A percentile compares a stretch with the other conserved stretches of the same genome.
Evolutionary conservation across 2,888 invertebrate genomes (phyloP).

Genomic region (Pandemis heparana): DNA sequence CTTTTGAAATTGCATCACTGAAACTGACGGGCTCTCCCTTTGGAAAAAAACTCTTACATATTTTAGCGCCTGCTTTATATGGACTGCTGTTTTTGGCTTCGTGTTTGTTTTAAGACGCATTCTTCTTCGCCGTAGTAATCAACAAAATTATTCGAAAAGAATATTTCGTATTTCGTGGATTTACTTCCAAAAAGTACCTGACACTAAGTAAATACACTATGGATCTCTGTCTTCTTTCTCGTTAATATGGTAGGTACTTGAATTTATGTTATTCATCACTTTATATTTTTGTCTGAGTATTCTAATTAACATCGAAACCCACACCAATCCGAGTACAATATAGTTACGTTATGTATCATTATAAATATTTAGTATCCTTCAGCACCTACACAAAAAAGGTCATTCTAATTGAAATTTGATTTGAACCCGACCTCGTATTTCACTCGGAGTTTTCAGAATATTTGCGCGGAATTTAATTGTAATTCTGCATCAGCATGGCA

Average conservation of each 20-base stretch:
- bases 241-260: too few relatives aligned
- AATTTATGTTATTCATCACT: too few relatives aligned
- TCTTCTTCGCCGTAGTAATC: constrained; percentile 15
- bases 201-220: too few relatives aligned
- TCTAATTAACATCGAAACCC: too few relatives aligned
- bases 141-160: constrained; percentile 20
- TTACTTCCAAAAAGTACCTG: too few relatives aligned
- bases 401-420: too few relatives aligned
- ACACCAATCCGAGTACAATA: too few relatives aligned
- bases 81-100: constrained; percentile 22
- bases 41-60: constrained; percentile 34
- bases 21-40: constrained; percentile 8
- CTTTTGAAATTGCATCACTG: constrained; percentile 39
- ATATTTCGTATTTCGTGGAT: neutral
- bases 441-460: neutral
- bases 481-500: neutral
- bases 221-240: too few relatives aligned
- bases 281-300: too few relatives aligned
- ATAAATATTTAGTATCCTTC: too few relatives aligned
- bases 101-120: constrained; percentile 18
- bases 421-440: neutral
- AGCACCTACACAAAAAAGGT: too few relatives aligned
- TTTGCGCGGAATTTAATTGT: neutral
- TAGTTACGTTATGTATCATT: too few relatives aligned
- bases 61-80: constrained; percentile 30